Percentiles rank a stretch among this genome's conserved stretches.
Evolutionary conservation across 2,888 invertebrate species (phyloP).

Genomic region (Nomada goodeniana): DNA sequence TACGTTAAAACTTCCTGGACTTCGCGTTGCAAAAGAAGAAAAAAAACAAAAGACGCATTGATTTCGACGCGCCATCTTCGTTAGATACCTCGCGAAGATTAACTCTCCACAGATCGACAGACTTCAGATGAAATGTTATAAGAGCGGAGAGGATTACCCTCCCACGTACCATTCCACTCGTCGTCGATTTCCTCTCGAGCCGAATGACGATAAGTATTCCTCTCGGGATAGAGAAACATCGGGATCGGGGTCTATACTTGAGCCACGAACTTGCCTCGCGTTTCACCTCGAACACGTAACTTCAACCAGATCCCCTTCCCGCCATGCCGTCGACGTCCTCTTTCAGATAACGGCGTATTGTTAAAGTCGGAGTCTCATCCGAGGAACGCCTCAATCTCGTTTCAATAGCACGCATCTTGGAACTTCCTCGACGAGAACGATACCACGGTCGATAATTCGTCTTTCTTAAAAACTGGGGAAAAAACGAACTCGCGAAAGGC

Average conservation of each 20-base stretch:
- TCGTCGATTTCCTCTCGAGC: background rate
- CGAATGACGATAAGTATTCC: slow-evolving; percentile 17
- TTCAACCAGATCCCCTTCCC: background rate
- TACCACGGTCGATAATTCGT: slow-evolving; percentile 17
- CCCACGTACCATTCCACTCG: background rate
- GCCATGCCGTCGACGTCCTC: background rate
- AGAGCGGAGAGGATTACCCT: background rate
- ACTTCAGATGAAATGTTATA: too few species aligned
- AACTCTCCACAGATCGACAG: too few species aligned
- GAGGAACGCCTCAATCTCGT: slow-evolving; percentile 9
- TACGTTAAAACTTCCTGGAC: too few species aligned
- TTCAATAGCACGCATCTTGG: slow-evolving; percentile 13
- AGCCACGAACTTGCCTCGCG: background rate
- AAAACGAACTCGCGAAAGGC: background rate
- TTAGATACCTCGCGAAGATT: too few species aligned
- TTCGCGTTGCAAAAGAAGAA: too few species aligned
- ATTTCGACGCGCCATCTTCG: too few species aligned
- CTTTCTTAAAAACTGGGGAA: background rate
- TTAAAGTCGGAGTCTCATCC: slow-evolving; percentile 2
- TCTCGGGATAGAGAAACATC: background rate
- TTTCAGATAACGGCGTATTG: slow-evolving; percentile 9
- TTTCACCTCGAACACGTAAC: slow-evolving; percentile 15
- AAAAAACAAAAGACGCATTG: too few species aligned
- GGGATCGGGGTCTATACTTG: background rate
- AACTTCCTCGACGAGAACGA: slow-evolving; percentile 7